A percentile compares a stretch with the other conserved stretches of the same genome.
phyloP scores from a whole-genome alignment of 2,113 vertebrate species.

The Coreoperca whiteheadi region DNA sequence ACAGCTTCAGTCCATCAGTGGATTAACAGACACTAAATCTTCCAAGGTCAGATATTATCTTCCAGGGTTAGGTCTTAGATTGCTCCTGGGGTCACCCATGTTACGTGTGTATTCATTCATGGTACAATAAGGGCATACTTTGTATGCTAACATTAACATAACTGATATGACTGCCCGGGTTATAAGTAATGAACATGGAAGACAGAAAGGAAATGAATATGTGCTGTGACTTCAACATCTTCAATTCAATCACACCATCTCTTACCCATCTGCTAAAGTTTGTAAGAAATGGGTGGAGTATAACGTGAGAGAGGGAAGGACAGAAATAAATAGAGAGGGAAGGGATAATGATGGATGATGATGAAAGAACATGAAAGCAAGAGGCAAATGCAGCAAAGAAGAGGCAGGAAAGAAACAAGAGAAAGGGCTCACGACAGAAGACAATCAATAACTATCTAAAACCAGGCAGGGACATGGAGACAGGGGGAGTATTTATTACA shows the following conservation, averaged over 20 bases:
- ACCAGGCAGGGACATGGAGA: conserved; percentile 20
- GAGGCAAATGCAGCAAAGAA: conserved; percentile 28
- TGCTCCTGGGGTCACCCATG: conserved; percentile 6
- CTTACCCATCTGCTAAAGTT: conserved; percentile 26
- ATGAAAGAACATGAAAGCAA: conserved; percentile 55
- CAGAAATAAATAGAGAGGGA: conserved; percentile 8
- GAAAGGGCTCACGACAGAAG: conserved; percentile 13
- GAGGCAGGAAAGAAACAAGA: conserved; percentile 11
- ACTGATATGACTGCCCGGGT: not conserved
- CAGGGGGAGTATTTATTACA: conserved; percentile 52
- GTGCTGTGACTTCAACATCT: conserved; percentile 4
- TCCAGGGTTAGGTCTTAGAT: conserved; percentile 23
- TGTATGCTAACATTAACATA: conserved; percentile 21
- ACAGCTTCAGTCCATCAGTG: conserved; percentile 58
- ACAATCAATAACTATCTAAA: conserved; percentile 39
- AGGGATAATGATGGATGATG: conserved; percentile 32
- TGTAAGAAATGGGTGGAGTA: conserved; percentile 22
- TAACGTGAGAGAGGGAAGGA: not conserved
- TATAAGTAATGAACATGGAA: conserved; percentile 25
- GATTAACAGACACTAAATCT: conserved; percentile 59
- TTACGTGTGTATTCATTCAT: not conserved
- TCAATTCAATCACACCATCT: conserved; percentile 16
- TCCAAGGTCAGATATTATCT: conserved; percentile 48
- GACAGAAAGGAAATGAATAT: conserved; percentile 2
- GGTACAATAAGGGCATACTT: conserved; percentile 6